These are phyloP conservation scores for Gallinago paraguaiae DNA, from an alignment of 2,113 vertebrate genomes.

Conservation along the genomic window DNA sequence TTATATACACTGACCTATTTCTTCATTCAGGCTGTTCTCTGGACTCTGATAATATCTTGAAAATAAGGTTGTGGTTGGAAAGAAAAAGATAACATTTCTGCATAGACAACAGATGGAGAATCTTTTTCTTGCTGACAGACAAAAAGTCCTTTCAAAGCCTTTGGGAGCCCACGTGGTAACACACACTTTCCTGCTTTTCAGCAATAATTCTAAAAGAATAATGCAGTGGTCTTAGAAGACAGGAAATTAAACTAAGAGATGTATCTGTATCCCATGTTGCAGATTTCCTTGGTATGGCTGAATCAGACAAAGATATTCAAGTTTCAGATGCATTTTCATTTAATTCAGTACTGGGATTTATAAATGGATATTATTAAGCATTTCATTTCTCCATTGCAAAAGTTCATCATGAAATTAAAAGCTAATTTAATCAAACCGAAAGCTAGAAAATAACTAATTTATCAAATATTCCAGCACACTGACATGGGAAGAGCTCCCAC, in stretches of 20 bases:
- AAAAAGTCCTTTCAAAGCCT: neutral
- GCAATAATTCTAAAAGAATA: neutral
- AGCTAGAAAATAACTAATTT: neutral
- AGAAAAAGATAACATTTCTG: neutral
- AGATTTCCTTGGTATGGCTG: neutral
- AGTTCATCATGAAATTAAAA: neutral
- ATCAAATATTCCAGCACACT: neutral
- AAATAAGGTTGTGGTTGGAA: neutral
- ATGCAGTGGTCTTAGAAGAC: neutral
- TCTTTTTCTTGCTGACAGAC: neutral
- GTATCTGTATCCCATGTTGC: neutral
- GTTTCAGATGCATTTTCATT: neutral
- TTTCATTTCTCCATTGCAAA: neutral
- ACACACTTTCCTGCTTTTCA: neutral
- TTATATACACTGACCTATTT: neutral
- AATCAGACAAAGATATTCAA: neutral
- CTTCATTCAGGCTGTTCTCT: neutral
- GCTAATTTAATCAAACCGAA: neutral
- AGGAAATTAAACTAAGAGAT: neutral
- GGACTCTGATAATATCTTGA: neutral
- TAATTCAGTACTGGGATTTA: neutral
- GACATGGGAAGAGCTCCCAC: neutral
- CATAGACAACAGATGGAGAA: neutral
- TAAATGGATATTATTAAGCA: neutral
- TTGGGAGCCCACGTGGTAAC: neutral